Evolutionary conservation across 1,140 invertebrate species (phyloP), one percentile per base, ranked within the genome.

Genomic region (Helicoverpa armigera): DNA sequence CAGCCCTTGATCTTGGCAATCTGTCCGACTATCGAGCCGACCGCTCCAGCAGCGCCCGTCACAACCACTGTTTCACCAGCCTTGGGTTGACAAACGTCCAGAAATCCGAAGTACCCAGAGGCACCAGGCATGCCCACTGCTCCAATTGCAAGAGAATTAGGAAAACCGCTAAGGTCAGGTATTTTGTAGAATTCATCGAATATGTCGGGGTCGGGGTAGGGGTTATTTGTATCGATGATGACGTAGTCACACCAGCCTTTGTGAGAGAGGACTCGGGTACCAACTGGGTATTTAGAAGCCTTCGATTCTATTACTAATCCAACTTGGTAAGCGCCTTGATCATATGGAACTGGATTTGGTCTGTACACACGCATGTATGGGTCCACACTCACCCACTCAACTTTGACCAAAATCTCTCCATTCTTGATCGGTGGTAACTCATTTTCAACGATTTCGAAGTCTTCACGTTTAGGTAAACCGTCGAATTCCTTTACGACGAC

Each of bases 1-100:
- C 97, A 96, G 7, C 96, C 96, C 88, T 96, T 96, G 23, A 97
- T 96, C 90, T 97, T 97, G 1, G 96, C 97, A 48, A 98, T 97
- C 92, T 98, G 97, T 3, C 97, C 97, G 0, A 97, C 97, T 7
- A 96, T 86, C 58, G 95, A 96, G 1, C 97, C 97, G 11, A 98
- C 97, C 18, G 97, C 97, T 31, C 97, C 96, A 7, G 96, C 96
- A 3, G 97, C 96, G 11, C 96, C 96, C 16, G 95, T 96, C 1
- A 98, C 96, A 0, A 97, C 96, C 0, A 98, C 95, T 0, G 96
- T 96, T 86, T 98, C 97, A 14, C 97, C 97, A 18, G 91, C 74
- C 91, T 97, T 96, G 3, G 97, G 97, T 29, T 96, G 83, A 80
- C 97, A 97, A 29, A 97, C 89, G 72, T 97, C 96, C 53, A 96